phyloP scores from a whole-genome alignment of 2,113 vertebrate species.

The Ammodytes dubius region DNA sequence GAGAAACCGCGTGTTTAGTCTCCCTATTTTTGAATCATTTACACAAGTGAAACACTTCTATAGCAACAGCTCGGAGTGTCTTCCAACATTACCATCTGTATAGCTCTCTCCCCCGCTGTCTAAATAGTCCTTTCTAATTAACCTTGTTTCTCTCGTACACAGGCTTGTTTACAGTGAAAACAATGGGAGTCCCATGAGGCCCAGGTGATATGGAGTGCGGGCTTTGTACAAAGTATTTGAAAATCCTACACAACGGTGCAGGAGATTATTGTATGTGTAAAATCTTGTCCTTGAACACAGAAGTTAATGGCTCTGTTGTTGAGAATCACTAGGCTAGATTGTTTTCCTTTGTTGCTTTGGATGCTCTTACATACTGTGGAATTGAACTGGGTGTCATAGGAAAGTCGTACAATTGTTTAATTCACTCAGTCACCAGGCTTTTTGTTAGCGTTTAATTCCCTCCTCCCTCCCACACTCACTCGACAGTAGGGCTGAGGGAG shows the following conservation, averaged over 20 bases:
- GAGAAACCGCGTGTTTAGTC: conserved; percentile 25
- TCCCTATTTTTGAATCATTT: conserved; percentile 66
- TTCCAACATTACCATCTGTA: conserved; percentile 68
- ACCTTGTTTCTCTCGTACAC: conserved; percentile 69
- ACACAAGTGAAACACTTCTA: conserved; percentile 59
- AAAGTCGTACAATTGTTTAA: conserved; percentile 1
- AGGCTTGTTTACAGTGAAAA: conserved; percentile 75
- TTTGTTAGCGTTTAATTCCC: not conserved
- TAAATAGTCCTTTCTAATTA: conserved; percentile 78
- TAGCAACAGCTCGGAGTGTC: conserved; percentile 64
- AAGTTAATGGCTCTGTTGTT: conserved; percentile 27
- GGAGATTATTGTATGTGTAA: conserved; percentile 45
- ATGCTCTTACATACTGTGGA: conserved; percentile 7
- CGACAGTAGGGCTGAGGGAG: not conserved
- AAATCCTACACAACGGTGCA: conserved; percentile 51
- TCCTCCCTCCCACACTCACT: not conserved
- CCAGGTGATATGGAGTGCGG: conserved; percentile 54
- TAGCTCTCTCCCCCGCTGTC: conserved; percentile 56
- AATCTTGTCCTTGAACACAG: conserved; percentile 46
- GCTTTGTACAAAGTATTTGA: conserved; percentile 49
- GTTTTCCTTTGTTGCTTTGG: conserved; percentile 22
- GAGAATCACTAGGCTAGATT: conserved; percentile 14
- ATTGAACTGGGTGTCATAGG: not conserved
- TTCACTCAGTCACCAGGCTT: conserved; percentile 6
- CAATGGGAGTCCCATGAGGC: conserved; percentile 65